Percentiles rank a stretch among this genome's conserved stretches.
Evolutionary conservation across 2,888 invertebrate species (phyloP).

Genomic region (Leucozona laternaria): DNA sequence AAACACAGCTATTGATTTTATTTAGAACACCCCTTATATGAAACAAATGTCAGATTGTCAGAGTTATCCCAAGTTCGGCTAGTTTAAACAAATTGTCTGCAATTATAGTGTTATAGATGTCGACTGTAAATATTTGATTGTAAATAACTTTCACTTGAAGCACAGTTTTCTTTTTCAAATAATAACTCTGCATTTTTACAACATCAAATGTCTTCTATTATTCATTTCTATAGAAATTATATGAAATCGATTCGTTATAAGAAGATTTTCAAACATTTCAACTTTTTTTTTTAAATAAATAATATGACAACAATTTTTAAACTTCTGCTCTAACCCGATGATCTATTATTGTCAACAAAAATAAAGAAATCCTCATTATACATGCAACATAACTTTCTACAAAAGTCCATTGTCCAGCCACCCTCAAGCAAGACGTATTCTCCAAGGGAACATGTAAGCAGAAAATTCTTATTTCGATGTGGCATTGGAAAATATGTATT

Average conservation of each 20-base stretch:
- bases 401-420: constrained; percentile 22
- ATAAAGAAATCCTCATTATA: constrained; percentile 20
- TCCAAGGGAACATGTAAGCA: not conserved
- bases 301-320: not conserved
- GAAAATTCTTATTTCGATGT: constrained; percentile 7
- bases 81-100: too few species aligned
- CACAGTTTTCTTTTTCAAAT: not conserved
- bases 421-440: constrained; percentile 9
- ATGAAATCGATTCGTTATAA: not conserved
- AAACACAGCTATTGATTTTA: too few species aligned
- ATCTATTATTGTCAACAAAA: constrained; percentile 6
- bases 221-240: not conserved
- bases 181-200: not conserved
- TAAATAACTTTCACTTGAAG: too few species aligned
- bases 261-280: not conserved
- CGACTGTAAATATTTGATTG: too few species aligned
- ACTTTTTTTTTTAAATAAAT: not conserved
- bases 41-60: too few species aligned
- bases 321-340: constrained; percentile 17
- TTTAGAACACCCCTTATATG: too few species aligned
- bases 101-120: too few species aligned
- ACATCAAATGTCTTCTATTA: not conserved
- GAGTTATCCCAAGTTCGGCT: too few species aligned
- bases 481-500: constrained; percentile 19
- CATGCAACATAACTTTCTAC: constrained; percentile 1